These are phyloP conservation scores for Danionella cerebrum DNA, from an alignment of 2,113 vertebrate species.

Conservation along the genomic window DNA sequence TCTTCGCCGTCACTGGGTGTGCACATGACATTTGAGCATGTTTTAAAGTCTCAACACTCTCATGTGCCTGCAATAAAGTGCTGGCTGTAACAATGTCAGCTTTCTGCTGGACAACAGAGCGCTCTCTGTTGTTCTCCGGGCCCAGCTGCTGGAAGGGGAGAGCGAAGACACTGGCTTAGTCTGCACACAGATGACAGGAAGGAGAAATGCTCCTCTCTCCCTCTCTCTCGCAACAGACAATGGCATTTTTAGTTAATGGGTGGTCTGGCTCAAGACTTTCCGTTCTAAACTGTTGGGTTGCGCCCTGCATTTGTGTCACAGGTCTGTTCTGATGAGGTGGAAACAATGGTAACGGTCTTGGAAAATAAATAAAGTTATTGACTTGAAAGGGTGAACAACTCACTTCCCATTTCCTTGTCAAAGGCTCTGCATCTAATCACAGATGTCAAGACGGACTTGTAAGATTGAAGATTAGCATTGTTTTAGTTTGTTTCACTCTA, in stretches of 20 bases:
- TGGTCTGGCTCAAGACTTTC: constrained; percentile 57
- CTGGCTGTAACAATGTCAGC: constrained; percentile 74
- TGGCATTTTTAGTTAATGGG: constrained; percentile 61
- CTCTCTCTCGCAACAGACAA: constrained; percentile 69
- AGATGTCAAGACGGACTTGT: not conserved
- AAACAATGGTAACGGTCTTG: not conserved
- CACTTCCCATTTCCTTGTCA: not conserved
- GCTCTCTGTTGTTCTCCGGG: constrained; percentile 81
- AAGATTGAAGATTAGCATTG: no score
- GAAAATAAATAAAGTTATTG: not conserved
- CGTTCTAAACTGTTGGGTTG: not conserved
- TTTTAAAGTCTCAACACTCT: constrained; percentile 83
- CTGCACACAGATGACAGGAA: constrained; percentile 74
- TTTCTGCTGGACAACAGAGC: constrained; percentile 89
- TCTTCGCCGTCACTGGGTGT: constrained; percentile 78
- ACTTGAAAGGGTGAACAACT: not conserved
- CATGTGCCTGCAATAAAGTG: constrained; percentile 88
- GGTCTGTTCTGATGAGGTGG: not conserved
- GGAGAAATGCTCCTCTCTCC: constrained; percentile 64
- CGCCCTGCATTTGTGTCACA: not conserved
- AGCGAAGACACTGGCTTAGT: constrained; percentile 82
- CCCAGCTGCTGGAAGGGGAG: constrained; percentile 86
- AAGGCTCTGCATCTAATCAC: not conserved
- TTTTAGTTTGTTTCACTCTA: no score
- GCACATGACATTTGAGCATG: constrained; percentile 84